Evolutionary conservation across 2,888 invertebrate genomes (phyloP).

Genomic region (Synergus itoensis): DNA sequence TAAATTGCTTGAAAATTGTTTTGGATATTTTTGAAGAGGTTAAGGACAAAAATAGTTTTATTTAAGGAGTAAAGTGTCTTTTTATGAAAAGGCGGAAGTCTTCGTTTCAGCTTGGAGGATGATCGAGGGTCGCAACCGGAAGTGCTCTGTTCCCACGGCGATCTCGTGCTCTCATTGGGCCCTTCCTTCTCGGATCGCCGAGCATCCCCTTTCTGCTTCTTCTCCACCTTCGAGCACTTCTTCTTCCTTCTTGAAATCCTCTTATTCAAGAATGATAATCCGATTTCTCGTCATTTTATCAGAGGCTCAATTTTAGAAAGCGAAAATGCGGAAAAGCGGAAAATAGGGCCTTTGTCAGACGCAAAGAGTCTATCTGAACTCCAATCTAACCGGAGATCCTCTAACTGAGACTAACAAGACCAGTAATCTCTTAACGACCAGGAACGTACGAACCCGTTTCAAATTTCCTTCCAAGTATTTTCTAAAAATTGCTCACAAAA

Average conservation of each 20-base stretch:
- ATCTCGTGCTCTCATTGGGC: slow-evolving; percentile 58
- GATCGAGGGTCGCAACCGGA: slow-evolving; percentile 60
- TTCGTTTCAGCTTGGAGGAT: slow-evolving; percentile 47
- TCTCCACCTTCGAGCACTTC: slow-evolving; percentile 32
- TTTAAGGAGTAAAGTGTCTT: slow-evolving; percentile 8
- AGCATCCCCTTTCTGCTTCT: slow-evolving; percentile 43
- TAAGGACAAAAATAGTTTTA: not conserved
- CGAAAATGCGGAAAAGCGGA: slow-evolving; percentile 19
- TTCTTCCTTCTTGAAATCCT: slow-evolving; percentile 38
- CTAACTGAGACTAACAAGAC: not conserved
- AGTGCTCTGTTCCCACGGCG: slow-evolving; percentile 73
- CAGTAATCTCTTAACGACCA: not conserved
- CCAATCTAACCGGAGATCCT: not conserved
- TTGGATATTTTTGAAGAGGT: not conserved
- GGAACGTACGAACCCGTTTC: not conserved
- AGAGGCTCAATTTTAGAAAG: slow-evolving; percentile 16
- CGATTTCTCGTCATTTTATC: slow-evolving; percentile 42
- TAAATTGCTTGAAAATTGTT: not conserved
- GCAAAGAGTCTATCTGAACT: not conserved
- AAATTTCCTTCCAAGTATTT: not conserved
- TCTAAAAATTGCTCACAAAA: not conserved
- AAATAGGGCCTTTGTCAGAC: slow-evolving; percentile 23
- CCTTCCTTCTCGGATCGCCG: slow-evolving; percentile 47
- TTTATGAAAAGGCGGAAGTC: slow-evolving; percentile 22
- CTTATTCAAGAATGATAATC: slow-evolving; percentile 29